Conservation (phyloP, 2,113 vertebrate species). For the Oreotrochilus melanogaster region DNA sequence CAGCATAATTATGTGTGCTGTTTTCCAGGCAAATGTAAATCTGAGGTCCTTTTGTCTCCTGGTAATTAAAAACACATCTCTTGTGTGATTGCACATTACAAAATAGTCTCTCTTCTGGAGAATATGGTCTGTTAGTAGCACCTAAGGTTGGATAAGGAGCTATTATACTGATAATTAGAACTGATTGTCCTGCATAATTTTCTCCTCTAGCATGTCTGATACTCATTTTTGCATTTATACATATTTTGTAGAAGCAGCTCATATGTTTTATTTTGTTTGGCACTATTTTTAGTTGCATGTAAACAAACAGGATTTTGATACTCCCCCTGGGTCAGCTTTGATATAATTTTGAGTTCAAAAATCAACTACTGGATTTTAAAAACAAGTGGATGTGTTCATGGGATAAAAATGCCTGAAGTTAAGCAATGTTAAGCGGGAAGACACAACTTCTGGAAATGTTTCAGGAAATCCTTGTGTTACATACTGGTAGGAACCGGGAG, state of each 20-base stretch:
- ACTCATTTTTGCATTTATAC: not conserved
- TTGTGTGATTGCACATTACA: not conserved
- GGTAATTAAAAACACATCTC: conserved; percentile 35
- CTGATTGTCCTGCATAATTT: not conserved
- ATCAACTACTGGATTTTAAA: not conserved
- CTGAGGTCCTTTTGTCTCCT: conserved; percentile 5
- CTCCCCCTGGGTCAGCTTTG: not conserved
- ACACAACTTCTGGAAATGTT: not conserved
- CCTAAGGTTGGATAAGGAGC: not conserved
- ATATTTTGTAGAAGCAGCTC: not conserved
- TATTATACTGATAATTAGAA: not conserved
- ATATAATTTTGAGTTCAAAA: not conserved
- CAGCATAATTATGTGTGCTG: conserved; percentile 20
- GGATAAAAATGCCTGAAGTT: not conserved
- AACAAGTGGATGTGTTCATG: not conserved
- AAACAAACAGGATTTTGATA: not conserved
- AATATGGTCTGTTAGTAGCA: not conserved
- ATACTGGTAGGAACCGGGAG: not conserved
- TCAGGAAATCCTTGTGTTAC: not conserved
- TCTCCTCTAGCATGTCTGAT: not conserved
- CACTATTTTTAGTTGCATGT: not conserved
- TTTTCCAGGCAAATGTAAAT: conserved; percentile 52
- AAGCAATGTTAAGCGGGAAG: not conserved
- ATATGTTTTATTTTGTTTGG: not conserved
- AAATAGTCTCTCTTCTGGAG: not conserved